phyloP scores from a whole-genome alignment of 2,797 vertebrate species.

The Remorina albescens region DNA sequence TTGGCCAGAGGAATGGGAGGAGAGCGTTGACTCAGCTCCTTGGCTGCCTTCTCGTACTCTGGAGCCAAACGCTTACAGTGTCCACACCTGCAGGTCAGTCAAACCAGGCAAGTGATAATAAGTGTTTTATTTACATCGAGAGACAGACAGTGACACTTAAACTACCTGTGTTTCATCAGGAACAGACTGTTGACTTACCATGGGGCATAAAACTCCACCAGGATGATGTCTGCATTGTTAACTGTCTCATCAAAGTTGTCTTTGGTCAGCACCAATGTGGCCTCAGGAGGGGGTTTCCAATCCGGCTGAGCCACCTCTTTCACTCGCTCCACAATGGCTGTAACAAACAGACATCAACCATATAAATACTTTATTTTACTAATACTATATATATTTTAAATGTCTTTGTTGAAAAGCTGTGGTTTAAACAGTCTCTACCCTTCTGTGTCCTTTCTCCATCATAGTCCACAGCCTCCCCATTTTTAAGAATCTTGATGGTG shows the following conservation, averaged over 20 bases:
- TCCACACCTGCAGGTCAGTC: conserved; percentile 88
- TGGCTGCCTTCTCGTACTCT: conserved; percentile 95
- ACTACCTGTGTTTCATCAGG: not conserved
- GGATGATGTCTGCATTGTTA: conserved; percentile 92
- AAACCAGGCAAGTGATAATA: not conserved
- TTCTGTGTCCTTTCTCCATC: conserved; percentile 91
- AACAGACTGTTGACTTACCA: conserved; percentile 86
- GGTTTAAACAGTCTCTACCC: conserved; percentile 77
- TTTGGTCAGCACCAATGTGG: conserved; percentile 91
- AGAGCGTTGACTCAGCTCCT: conserved; percentile 87
- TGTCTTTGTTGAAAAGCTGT: not conserved
- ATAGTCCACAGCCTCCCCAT: conserved; percentile 92
- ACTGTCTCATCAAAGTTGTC: conserved; percentile 94
- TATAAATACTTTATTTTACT: no score
- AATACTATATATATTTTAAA: no score
- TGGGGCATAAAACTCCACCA: conserved; percentile 98
- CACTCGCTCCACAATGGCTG: conserved; percentile 92
- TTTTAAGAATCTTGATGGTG: conserved; percentile 97
- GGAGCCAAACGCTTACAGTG: conserved; percentile 97
- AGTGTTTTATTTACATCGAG: not conserved
- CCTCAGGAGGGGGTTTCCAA: conserved; percentile 95
- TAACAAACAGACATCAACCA: conserved; percentile 45
- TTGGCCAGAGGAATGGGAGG: conserved; percentile 94
- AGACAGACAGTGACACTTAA: not conserved
- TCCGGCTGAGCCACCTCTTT: conserved; percentile 92